A percentile compares a stretch with the other conserved stretches of the same genome.
Evolutionary conservation across 2,113 vertebrate genomes (phyloP).

Genomic region (Thalassarche chlororhynchos): DNA sequence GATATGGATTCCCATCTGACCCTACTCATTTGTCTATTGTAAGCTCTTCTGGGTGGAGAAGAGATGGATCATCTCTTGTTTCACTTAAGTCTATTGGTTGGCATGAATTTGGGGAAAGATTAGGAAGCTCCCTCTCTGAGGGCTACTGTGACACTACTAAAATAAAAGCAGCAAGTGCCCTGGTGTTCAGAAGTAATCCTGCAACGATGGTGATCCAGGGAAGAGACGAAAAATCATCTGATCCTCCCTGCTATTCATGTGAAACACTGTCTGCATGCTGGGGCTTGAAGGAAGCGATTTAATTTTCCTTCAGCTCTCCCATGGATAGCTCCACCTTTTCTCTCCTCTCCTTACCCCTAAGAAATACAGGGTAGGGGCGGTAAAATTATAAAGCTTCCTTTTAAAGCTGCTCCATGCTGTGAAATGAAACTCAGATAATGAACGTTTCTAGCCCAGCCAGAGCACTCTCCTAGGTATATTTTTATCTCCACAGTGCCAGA

Average conservation of each 20-base stretch:
- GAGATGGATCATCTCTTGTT: not conserved
- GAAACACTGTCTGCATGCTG: not conserved
- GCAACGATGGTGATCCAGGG: not conserved
- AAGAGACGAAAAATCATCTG: not conserved
- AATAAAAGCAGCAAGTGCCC: not conserved
- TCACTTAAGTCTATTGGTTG: not conserved
- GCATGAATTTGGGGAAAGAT: not conserved
- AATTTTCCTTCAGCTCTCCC: not conserved
- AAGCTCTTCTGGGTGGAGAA: not conserved
- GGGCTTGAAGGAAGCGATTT: not conserved
- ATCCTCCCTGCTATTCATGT: not conserved
- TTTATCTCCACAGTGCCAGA: slow-evolving; percentile 42
- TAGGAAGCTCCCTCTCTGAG: not conserved
- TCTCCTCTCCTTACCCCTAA: not conserved
- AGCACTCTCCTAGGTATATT: slow-evolving; percentile 21
- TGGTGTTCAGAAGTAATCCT: not conserved
- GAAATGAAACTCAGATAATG: slow-evolving; percentile 11
- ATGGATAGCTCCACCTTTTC: not conserved
- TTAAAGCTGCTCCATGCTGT: not conserved
- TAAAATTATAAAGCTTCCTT: not conserved
- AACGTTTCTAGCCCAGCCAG: not conserved
- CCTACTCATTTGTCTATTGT: not conserved
- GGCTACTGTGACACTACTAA: not conserved
- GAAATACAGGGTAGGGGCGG: not conserved
- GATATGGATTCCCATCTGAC: not conserved